These are phyloP conservation scores for Acanthornis magna DNA, from an alignment of 2,797 vertebrate genomes.

Conservation along the genomic window DNA sequence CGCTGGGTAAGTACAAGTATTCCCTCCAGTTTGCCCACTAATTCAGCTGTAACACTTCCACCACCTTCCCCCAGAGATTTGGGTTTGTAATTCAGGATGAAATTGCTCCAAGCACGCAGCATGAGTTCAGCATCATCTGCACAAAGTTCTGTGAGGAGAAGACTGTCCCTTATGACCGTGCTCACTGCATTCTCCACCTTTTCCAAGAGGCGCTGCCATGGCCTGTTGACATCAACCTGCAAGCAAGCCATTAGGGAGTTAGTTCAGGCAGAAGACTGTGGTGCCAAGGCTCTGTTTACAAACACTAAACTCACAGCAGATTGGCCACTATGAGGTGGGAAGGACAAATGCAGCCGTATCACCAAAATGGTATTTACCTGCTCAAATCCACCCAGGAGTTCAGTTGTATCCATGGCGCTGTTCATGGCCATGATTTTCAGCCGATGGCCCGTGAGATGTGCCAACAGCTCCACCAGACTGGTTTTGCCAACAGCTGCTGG, in stretches of 20 bases:
- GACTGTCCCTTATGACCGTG: slow-evolving; percentile 84
- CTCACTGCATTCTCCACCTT: slow-evolving; percentile 84
- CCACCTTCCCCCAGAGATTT: slow-evolving; percentile 80
- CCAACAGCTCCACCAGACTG: slow-evolving; percentile 88
- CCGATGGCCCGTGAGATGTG: slow-evolving; percentile 88
- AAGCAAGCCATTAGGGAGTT: not conserved
- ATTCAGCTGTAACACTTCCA: slow-evolving; percentile 81
- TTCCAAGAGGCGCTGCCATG: slow-evolving; percentile 89
- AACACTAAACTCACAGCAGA: not conserved
- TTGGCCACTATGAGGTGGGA: not conserved
- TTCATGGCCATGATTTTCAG: slow-evolving; percentile 95
- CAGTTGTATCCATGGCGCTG: slow-evolving; percentile 95
- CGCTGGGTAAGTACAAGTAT: slow-evolving; percentile 89
- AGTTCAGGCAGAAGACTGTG: not conserved
- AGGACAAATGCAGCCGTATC: not conserved
- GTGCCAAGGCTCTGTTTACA: not conserved
- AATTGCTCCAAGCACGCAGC: slow-evolving; percentile 90
- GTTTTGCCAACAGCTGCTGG: slow-evolving; percentile 92
- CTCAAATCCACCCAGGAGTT: slow-evolving; percentile 95
- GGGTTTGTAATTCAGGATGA: slow-evolving; percentile 85
- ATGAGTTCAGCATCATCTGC: slow-evolving; percentile 89
- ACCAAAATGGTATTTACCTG: slow-evolving; percentile 78
- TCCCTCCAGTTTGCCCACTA: slow-evolving; percentile 90
- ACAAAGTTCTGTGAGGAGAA: slow-evolving; percentile 84
- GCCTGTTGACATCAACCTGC: slow-evolving; percentile 91